A percentile compares a stretch with the other conserved stretches of the same genome.
Conservation (phyloP, 2,113 vertebrate species). For the Diadophis punctatus region DNA sequence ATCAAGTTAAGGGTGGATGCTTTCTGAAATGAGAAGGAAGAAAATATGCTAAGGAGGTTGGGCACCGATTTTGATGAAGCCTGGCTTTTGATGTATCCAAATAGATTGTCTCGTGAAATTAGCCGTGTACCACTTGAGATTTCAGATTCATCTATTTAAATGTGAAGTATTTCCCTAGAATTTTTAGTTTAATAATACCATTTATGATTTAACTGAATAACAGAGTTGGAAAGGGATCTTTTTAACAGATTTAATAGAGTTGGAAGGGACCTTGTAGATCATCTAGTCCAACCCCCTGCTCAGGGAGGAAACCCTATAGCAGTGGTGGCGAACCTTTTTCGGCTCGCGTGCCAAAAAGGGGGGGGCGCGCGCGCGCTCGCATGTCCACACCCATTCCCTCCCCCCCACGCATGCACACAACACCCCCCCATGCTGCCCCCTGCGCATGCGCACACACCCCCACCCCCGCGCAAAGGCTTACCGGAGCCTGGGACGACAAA, state of each 20-base stretch:
- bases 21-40: neutral
- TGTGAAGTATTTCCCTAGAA: neutral
- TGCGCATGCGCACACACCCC: no score
- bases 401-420: no score
- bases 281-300: neutral
- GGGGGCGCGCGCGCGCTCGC: no score
- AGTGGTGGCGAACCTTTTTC: no score
- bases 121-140: neutral
- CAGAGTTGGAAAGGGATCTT: neutral
- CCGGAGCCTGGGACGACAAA: no score
- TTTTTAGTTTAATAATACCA: neutral
- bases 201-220: neutral
- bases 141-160: conserved; percentile 32
- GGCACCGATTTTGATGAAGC: neutral
- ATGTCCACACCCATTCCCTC: no score
- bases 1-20: conserved; percentile 32
- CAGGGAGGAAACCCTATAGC: no score
- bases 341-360: no score
- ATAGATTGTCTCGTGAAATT: neutral
- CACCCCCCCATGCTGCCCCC: no score
- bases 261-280: neutral
- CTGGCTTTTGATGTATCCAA: neutral
- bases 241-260: neutral
- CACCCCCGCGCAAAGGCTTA: no score
- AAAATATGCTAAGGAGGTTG: neutral